Conservation (phyloP, 2,888 invertebrate species). For the Ceraclea dissimilis region DNA sequence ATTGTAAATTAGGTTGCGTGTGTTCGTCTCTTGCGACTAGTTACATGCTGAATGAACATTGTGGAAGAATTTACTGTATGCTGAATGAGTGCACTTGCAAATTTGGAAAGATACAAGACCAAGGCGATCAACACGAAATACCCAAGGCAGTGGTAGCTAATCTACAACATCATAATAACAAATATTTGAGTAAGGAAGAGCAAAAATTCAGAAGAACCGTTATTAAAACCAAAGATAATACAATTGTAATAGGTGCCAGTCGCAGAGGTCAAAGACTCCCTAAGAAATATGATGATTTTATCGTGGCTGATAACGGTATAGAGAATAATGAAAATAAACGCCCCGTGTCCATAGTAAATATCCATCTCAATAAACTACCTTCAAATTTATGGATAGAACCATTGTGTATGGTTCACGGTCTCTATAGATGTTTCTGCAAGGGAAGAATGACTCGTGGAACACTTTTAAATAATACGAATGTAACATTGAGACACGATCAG, state of each 20-base stretch:
- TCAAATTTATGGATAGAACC: constrained; percentile 45
- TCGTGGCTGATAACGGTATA: constrained; percentile 23
- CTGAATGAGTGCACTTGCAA: constrained; percentile 43
- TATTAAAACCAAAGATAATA: constrained; percentile 56
- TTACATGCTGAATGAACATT: constrained; percentile 48
- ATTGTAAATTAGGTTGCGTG: constrained; percentile 59
- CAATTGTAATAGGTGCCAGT: constrained; percentile 53
- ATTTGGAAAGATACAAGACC: constrained; percentile 29
- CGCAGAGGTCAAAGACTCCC: constrained; percentile 53
- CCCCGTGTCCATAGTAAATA: background rate
- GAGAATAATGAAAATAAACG: background rate
- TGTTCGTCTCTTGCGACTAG: constrained; percentile 51
- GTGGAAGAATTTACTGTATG: constrained; percentile 55
- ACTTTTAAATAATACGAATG: background rate
- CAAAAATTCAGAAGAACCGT: constrained; percentile 67
- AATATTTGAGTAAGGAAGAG: constrained; percentile 58
- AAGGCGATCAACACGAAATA: constrained; percentile 12
- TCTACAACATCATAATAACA: constrained; percentile 45
- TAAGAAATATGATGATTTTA: constrained; percentile 53
- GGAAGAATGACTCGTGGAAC: constrained; percentile 29
- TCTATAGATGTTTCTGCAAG: constrained; percentile 60
- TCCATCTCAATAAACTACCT: constrained; percentile 29
- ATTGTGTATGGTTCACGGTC: constrained; percentile 59
- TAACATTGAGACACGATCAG: no score
- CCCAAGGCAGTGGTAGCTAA: constrained; percentile 32